A percentile compares a stretch with the other conserved stretches of the same genome.
These are phyloP conservation scores for Linnaemya tessellans DNA, from an alignment of 2,888 invertebrate species.

Conservation along the genomic window DNA sequence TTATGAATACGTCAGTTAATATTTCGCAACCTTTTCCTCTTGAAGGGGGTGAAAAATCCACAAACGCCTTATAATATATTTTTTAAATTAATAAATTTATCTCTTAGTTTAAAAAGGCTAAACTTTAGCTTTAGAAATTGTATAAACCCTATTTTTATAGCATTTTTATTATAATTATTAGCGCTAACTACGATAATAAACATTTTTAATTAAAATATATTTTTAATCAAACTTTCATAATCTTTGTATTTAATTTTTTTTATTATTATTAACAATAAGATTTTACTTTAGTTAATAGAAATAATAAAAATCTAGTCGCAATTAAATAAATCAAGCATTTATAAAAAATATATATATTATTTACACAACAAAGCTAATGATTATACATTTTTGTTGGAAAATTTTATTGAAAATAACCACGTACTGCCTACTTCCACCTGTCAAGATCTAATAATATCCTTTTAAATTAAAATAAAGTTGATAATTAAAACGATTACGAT, in stretches of 20 bases:
- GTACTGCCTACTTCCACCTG: conserved; percentile 17
- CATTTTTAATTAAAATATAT: conserved; percentile 18
- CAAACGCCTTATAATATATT: not conserved
- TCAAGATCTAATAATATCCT: no score
- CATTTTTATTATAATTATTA: conserved; percentile 46
- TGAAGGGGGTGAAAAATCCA: conserved; percentile 4
- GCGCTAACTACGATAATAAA: not conserved
- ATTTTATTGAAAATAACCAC: not conserved
- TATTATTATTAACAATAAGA: conserved; percentile 21
- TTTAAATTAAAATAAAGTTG: no score
- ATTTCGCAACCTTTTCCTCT: no score
- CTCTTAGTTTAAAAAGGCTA: conserved; percentile 24
- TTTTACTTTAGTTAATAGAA: conserved; percentile 47
- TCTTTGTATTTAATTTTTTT: not conserved
- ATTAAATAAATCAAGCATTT: conserved; percentile 57
- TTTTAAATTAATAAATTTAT: not conserved
- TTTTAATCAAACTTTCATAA: conserved; percentile 27
- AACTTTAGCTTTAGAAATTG: not conserved
- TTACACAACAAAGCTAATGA: conserved; percentile 2
- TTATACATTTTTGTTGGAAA: conserved; percentile 9
- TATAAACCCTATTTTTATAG: conserved; percentile 46
- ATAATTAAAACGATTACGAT: no score
- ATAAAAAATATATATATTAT: conserved; percentile 27
- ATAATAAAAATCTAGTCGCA: conserved; percentile 70
- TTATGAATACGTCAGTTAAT: no score